Evolutionary conservation across 2,888 invertebrate species (phyloP).

Genomic region (Phorcus lineatus): DNA sequence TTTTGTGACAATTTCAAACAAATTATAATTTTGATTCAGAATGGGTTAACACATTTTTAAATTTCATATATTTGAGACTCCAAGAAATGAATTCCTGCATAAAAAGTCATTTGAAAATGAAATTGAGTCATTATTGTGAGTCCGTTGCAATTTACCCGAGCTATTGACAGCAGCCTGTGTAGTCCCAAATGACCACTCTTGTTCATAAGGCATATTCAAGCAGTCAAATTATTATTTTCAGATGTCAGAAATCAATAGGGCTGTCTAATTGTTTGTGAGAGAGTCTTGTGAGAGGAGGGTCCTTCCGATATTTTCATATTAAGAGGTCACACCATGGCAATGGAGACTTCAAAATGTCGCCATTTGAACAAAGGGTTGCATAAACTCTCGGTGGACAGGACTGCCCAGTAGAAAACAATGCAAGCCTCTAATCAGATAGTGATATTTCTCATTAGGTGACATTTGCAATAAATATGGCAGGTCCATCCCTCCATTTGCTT

Average conservation of each 20-base stretch:
- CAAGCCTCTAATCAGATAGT: not conserved
- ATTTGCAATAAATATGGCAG: not conserved
- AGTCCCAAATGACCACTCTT: conserved; percentile 4
- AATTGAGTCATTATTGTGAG: not conserved
- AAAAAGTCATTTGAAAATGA: conserved; percentile 19
- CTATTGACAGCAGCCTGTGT: not conserved
- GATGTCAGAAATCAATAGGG: conserved; percentile 18
- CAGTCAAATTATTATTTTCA: conserved; percentile 21
- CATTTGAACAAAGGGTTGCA: not conserved
- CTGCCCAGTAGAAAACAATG: not conserved
- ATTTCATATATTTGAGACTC: not conserved
- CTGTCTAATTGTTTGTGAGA: conserved; percentile 22
- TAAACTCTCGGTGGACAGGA: not conserved
- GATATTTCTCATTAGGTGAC: not conserved
- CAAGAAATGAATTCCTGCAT: not conserved
- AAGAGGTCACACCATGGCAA: not conserved
- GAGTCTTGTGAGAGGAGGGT: not conserved
- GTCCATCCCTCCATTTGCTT: conserved; percentile 2
- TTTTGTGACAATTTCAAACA: no score
- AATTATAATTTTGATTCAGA: no score
- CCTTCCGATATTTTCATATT: conserved; percentile 19
- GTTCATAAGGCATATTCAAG: conserved; percentile 7
- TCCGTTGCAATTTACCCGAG: not conserved
- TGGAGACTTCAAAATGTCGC: not conserved
- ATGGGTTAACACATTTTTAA: no score